Evolutionary conservation across 2,113 vertebrate species (phyloP), one percentile per base, ranked within the genome.

Genomic region (Pseudopodoces humilis): DNA sequence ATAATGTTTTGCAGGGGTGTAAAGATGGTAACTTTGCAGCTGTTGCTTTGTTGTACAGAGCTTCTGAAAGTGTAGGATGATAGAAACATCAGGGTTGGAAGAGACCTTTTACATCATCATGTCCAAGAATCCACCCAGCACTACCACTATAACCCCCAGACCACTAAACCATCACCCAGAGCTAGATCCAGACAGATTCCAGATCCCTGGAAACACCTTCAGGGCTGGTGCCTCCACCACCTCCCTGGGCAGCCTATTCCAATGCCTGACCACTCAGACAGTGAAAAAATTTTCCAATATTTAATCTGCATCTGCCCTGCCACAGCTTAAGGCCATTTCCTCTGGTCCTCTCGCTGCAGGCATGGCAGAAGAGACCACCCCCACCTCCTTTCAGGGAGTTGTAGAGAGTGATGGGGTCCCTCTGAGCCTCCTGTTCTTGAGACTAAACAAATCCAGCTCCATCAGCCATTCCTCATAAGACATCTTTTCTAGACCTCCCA

Each of bases 321-420:
- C 43, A 44, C 50, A 72, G 12, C 4, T 23, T 43, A 65, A 43
- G 43, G 37, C 50, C 7, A 13, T 50, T 58, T 72, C 16, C 3
- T 49, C 75, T 49, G 50, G 6, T 33, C 9, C 10, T 58, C 50
- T 33, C 50, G 33, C 1, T 44, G 13, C 9, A 58, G 76, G 27
- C 25, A 37, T 2, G 2, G 31, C 37, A 80, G 67, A 64, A 23
- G 50, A 16, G 18, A 56, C 17, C 0, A 0, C 21, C 8, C 11
- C 9, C 30, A 55, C 2, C 37, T 65, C 50, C 50, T 65, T 72
- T 65, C 59, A 81, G 37, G 5, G 4, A 13, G 18, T 3, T 53
- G 22, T n/a, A 24, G 23, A n/a, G 23, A 69, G 8, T 0, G 0
- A 20, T 50, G 37, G 23, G 31, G 35, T 43, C 18, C 12, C 43